A percentile compares a stretch with the other conserved stretches of the same genome.
Evolutionary conservation across 1,140 invertebrate genomes (phyloP).

Genomic region (Bombus impatiens): DNA sequence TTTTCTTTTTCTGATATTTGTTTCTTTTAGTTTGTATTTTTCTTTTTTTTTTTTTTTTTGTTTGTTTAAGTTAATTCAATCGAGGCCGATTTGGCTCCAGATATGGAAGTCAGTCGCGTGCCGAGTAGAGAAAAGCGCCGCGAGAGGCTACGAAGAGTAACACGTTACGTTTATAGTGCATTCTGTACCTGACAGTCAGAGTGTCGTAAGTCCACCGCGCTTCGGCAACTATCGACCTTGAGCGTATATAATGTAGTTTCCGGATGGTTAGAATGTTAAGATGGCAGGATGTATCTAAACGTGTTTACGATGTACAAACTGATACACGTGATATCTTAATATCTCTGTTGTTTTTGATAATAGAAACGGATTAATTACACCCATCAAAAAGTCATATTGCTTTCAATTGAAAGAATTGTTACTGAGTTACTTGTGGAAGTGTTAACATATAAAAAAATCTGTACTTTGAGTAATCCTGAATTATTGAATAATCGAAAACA

Average conservation of each 20-base stretch:
- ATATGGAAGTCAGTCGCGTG: neutral
- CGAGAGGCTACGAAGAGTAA: conserved; percentile 62
- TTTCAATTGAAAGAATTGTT: neutral
- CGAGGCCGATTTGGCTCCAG: neutral
- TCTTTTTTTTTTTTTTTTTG: neutral
- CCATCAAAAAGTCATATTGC: neutral
- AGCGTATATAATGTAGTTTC: neutral
- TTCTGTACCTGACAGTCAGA: conserved; percentile 58
- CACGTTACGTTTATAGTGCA: conserved; percentile 45
- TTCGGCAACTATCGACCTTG: conserved; percentile 38
- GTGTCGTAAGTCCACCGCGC: conserved; percentile 37
- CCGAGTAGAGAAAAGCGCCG: conserved; percentile 44
- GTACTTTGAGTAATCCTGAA: neutral
- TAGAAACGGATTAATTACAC: neutral
- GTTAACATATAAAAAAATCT: neutral
- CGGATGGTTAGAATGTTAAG: neutral
- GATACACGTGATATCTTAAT: neutral
- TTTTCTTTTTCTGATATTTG: neutral
- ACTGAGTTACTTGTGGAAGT: neutral
- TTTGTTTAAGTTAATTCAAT: conserved; percentile 24
- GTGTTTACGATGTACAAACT: neutral
- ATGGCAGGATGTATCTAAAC: neutral
- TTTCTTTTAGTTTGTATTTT: neutral
- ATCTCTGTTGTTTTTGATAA: neutral
- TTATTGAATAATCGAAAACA: neutral